phyloP scores from a whole-genome alignment of 2,797 vertebrate genomes.

The Tokudaia tokunoshimensis region DNA sequence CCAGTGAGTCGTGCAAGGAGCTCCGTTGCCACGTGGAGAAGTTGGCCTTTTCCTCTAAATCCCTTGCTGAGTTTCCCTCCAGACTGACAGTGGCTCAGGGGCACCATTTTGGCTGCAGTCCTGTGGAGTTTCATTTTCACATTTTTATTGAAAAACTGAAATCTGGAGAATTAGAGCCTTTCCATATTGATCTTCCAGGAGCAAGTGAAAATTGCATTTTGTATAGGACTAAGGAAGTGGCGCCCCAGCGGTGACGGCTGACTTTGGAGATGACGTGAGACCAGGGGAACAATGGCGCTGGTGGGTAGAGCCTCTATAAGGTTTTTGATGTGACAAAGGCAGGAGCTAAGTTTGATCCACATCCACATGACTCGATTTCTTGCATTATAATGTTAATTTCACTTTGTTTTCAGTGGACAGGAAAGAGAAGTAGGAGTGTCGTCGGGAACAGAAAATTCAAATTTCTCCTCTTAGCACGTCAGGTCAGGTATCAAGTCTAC shows the following conservation, averaged over 20 bases:
- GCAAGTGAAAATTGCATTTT: conserved; percentile 89
- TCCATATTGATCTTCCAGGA: conserved; percentile 88
- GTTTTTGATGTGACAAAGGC: conserved; percentile 57
- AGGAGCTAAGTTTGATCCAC: conserved; percentile 49
- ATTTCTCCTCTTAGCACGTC: not conserved
- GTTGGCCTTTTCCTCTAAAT: conserved; percentile 10
- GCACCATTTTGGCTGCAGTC: conserved; percentile 83
- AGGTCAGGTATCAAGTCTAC: not conserved
- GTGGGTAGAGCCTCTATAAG: not conserved
- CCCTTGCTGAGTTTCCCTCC: conserved; percentile 31
- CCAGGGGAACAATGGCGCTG: not conserved
- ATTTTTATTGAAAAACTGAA: conserved; percentile 88
- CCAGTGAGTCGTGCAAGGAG: not conserved
- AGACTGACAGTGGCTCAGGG: conserved; percentile 67
- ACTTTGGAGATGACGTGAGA: not conserved
- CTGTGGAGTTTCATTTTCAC: conserved; percentile 88
- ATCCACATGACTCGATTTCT: not conserved
- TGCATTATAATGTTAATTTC: not conserved
- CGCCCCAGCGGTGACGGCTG: conserved; percentile 2
- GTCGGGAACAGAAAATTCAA: not conserved
- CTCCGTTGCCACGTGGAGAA: not conserved
- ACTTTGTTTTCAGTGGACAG: not conserved
- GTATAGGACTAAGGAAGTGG: conserved; percentile 78
- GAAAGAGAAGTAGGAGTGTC: not conserved
- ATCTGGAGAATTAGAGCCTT: conserved; percentile 87